Percentiles rank a stretch among this genome's conserved stretches.
phyloP scores from a whole-genome alignment of 2,113 vertebrate species.

The Apteryx owenii region DNA sequence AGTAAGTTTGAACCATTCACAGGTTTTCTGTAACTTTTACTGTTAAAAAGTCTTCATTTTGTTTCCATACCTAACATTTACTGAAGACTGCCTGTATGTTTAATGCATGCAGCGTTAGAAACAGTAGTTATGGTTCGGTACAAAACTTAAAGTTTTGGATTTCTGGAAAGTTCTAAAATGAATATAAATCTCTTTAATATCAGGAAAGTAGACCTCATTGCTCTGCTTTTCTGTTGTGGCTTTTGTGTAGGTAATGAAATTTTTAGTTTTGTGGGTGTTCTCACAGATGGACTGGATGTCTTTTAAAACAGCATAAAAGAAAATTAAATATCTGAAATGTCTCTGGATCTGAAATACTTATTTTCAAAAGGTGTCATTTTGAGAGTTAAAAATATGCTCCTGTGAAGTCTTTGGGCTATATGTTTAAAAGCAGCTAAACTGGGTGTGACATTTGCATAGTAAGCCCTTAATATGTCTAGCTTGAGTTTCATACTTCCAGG shows the following conservation, averaged over 20 bases:
- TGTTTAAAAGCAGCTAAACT: not conserved
- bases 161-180: not conserved
- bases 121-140: not conserved
- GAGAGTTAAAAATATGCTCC: not conserved
- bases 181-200: not conserved
- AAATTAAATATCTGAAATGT: not conserved
- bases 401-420: not conserved
- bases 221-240: not conserved
- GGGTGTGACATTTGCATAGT: accelerated
- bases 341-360: not conserved
- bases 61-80: not conserved
- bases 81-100: not conserved
- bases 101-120: not conserved
- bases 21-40: not conserved
- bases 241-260: not conserved
- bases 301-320: not conserved
- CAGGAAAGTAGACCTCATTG: not conserved
- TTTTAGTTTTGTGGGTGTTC: not conserved
- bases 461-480: not conserved
- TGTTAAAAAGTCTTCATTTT: not conserved
- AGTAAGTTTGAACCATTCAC: not conserved
- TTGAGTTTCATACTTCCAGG: not conserved
- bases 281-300: not conserved
- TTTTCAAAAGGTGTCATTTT: not conserved
- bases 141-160: not conserved